Base-by-base conservation (phyloP, 2,113 vertebrate genomes). In the Gymnocephalus cernua region DNA sequence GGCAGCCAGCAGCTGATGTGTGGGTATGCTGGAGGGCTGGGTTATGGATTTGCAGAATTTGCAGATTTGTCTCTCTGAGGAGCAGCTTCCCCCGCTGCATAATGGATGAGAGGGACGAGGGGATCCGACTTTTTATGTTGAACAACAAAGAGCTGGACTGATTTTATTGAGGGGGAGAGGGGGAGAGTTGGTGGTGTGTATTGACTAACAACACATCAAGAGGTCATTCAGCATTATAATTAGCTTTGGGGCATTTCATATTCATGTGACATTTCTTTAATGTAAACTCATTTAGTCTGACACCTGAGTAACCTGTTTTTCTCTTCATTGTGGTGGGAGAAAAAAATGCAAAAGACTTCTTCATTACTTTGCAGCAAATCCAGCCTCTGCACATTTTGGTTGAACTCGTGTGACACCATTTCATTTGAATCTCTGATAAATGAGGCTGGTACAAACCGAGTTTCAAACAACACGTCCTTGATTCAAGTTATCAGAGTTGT, bases 1-100 rank as follows among this genome's bases (percentile, higher is more conserved):
- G 87, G 86, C 87, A 86, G 74, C 53, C 72, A 77, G 82, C 81
- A 80, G 80, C 77, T 21, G 61, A 78, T 82, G 78, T 54, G 56
- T 74, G 80, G 78, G 76, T 68, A 62, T 78, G 82, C 81, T 83
- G 63, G 19, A 47, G 80, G 23, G 83, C 79, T 85, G 84, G 82
- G 78, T 82, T 79, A 88, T 84, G 84, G 84, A 87, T 89, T 88
- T 89, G 85, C 81, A 86, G 88, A 89, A 83, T 92, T 80, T 89
- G 88, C 88, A 86, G 83, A 77, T 87, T 86, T 85, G 75, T 83
- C 79, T 85, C 86, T 87, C 77, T 47, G 68, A 91, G 84, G 82
- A 89, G 77, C 82, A 54, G 70, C 82, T 85, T 85, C 69, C 65
- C 65, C n/a, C 56, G 68, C 77, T 93, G 87, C 84, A 89, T 88